Percentiles rank a stretch among this genome's conserved stretches.
Conservation (phyloP, 1,140 invertebrate genomes). For the Scaptomyza pallida region DNA sequence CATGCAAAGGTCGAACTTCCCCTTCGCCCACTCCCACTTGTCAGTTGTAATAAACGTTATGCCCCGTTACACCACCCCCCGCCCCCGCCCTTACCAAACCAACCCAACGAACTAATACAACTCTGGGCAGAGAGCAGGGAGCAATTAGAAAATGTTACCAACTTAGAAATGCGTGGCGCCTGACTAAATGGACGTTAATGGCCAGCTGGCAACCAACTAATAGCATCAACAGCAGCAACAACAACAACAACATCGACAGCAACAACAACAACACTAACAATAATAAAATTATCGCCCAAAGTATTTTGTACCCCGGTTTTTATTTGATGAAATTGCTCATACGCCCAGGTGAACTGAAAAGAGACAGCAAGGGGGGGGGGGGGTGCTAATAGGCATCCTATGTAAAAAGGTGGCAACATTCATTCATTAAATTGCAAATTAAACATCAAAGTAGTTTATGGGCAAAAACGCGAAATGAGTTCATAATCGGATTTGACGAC, state of each 20-base stretch:
- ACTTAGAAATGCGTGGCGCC: constrained; percentile 78
- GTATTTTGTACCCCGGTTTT: constrained; percentile 32
- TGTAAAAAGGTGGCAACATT: constrained; percentile 43
- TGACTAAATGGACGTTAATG: constrained; percentile 80
- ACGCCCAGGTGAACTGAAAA: constrained; percentile 69
- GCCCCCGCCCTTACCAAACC: background rate
- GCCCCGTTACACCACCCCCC: background rate
- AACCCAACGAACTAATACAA: constrained; percentile 13
- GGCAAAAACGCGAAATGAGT: constrained; percentile 73
- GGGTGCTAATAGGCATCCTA: constrained; percentile 7
- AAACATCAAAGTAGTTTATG: constrained; percentile 75
- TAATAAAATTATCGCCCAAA: constrained; percentile 74
- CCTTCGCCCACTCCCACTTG: constrained; percentile 12
- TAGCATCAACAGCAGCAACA: constrained; percentile 51
- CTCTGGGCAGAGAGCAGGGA: constrained; percentile 47
- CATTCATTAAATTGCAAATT: constrained; percentile 82
- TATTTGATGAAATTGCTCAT: constrained; percentile 60
- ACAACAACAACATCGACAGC: constrained; percentile 38
- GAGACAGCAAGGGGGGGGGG: constrained; percentile 1
- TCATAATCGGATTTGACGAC: constrained; percentile 82
- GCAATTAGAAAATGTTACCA: constrained; percentile 78
- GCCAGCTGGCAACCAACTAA: constrained; percentile 77
- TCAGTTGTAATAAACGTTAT: constrained; percentile 74
- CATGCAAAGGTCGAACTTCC: background rate
- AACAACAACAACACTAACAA: constrained; percentile 60